phyloP scores from a whole-genome alignment of 2,888 invertebrate species.

The Serripes groenlandicus region DNA sequence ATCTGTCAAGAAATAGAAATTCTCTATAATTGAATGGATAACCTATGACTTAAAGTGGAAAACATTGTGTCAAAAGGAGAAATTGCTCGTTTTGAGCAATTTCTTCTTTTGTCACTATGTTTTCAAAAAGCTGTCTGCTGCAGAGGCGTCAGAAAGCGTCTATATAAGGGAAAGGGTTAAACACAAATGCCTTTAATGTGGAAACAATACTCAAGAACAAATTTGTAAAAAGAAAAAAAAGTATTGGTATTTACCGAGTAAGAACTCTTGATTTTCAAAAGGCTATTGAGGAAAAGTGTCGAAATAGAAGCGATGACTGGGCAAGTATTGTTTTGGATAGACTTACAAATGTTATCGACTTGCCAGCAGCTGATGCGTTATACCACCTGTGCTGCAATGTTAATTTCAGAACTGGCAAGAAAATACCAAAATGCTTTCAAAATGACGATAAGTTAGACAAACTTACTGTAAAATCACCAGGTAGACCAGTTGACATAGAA shows the following conservation, averaged over 20 bases:
- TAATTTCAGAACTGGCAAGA: not conserved
- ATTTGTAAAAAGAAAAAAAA: slow-evolving; percentile 7
- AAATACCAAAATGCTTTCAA: not conserved
- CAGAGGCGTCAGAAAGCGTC: too few species aligned
- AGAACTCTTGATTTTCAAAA: slow-evolving; percentile 49
- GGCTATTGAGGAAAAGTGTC: slow-evolving; percentile 24
- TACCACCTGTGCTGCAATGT: slow-evolving; percentile 34
- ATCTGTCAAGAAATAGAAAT: too few species aligned
- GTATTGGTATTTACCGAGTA: slow-evolving; percentile 20
- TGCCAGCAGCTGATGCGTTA: slow-evolving; percentile 43
- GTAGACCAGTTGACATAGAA: slow-evolving; percentile 11
- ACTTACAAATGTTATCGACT: slow-evolving; percentile 25
- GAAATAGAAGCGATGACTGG: slow-evolving; percentile 51
- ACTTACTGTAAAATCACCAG: not conserved
- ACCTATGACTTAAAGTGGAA: too few species aligned
- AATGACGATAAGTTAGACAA: too few species aligned
- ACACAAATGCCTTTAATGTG: slow-evolving; percentile 39
- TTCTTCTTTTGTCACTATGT: too few species aligned
- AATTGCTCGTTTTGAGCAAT: too few species aligned
- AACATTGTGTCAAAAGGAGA: too few species aligned
- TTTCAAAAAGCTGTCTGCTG: too few species aligned
- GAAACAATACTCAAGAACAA: slow-evolving; percentile 4
- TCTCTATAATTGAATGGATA: too few species aligned
- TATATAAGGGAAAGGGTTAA: too few species aligned
- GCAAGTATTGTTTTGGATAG: slow-evolving; percentile 60